Conservation (phyloP, 2,113 vertebrate species). For the Tachuris rubrigastra region DNA sequence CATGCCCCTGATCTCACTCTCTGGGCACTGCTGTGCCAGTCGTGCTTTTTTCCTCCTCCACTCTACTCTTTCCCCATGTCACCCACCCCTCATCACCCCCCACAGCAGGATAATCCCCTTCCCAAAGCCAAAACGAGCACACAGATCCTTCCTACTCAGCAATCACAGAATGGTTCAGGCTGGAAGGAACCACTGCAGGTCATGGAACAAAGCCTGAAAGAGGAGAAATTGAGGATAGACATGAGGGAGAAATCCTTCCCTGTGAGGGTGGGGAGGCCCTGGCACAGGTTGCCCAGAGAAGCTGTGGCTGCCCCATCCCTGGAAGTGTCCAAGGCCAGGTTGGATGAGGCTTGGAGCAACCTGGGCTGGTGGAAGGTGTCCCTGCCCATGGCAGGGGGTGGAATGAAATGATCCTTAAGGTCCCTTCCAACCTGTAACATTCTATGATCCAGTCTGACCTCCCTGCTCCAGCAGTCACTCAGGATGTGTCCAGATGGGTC, state of each 20-base stretch:
- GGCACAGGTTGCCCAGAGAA: background rate
- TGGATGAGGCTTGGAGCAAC: background rate
- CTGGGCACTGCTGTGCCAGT: accelerated
- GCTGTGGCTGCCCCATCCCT: background rate
- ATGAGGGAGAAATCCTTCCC: background rate
- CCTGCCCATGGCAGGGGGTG: background rate
- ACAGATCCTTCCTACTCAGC: background rate
- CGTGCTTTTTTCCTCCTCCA: background rate
- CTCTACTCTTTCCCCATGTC: accelerated
- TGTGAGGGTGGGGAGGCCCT: background rate
- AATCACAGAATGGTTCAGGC: accelerated
- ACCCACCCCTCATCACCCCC: background rate
- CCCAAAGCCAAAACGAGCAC: accelerated
- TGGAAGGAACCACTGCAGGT: background rate
- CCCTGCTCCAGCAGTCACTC: background rate
- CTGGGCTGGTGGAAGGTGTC: background rate
- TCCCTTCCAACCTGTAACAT: background rate
- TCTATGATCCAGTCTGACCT: background rate
- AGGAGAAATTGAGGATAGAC: background rate
- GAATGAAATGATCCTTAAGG: accelerated
- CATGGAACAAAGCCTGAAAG: background rate
- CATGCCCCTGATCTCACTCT: accelerated
- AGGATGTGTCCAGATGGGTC: background rate
- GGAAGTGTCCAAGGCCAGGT: background rate
- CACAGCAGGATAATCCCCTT: background rate